Conservation (phyloP, 2,888 invertebrate genomes). For the Drosophila anomalata region DNA sequence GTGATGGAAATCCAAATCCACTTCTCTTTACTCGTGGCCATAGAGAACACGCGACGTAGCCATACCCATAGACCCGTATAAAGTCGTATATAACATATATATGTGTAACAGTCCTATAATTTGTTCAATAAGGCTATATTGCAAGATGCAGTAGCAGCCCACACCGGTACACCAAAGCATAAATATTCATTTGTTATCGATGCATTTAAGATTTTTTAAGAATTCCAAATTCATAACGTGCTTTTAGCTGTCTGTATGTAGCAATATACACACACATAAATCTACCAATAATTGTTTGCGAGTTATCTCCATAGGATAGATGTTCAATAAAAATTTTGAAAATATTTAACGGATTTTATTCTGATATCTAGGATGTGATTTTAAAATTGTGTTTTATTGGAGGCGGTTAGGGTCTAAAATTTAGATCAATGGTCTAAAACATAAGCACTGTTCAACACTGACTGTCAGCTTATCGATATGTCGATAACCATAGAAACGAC, state of each 20-base stretch:
- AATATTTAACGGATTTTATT: not conserved
- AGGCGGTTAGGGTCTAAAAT: too few relatives aligned
- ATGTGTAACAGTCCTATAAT: slow-evolving; percentile 2
- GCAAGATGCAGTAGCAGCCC: slow-evolving; percentile 9
- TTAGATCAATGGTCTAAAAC: too few relatives aligned
- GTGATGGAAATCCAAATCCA: slow-evolving; percentile 31
- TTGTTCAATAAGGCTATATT: slow-evolving; percentile 20
- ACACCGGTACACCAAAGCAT: slow-evolving; percentile 3
- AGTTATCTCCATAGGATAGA: slow-evolving; percentile 46
- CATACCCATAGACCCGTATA: slow-evolving; percentile 8
- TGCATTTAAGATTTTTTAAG: slow-evolving; percentile 68
- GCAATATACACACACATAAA: slow-evolving; percentile 35
- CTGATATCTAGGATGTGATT: not conserved
- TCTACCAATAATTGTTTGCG: slow-evolving; percentile 41
- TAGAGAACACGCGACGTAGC: slow-evolving; percentile 13
- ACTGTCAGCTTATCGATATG: not conserved
- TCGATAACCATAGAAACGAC: slow-evolving; percentile 1
- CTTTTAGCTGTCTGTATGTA: slow-evolving; percentile 70
- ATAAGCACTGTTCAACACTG: not conserved
- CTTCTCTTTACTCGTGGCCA: slow-evolving; percentile 24
- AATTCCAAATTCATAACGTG: slow-evolving; percentile 71
- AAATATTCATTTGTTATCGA: slow-evolving; percentile 59
- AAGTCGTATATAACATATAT: slow-evolving; percentile 4
- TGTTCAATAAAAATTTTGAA: slow-evolving; percentile 42
- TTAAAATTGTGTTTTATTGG: not conserved